Percentiles rank a stretch among this genome's conserved stretches.
Evolutionary conservation across 2,888 invertebrate genomes (phyloP).

Genomic region (Criorhina ranunculi): DNA sequence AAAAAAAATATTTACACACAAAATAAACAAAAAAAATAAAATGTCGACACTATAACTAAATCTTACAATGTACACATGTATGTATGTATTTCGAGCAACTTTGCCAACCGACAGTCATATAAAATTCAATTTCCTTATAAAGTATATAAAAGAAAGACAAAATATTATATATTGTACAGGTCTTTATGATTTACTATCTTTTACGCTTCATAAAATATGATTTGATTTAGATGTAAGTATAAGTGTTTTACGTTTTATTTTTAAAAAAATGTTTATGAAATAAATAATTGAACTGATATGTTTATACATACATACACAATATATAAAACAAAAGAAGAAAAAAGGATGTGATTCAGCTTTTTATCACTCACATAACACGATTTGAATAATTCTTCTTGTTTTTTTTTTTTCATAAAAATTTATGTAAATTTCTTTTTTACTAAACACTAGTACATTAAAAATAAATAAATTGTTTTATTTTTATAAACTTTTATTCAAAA

Average conservation of each 20-base stretch:
- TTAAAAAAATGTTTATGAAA: constrained; percentile 71
- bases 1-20: constrained; percentile 65
- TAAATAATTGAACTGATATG: constrained; percentile 77
- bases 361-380: constrained; percentile 59
- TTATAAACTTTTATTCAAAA: constrained; percentile 49
- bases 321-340: constrained; percentile 17
- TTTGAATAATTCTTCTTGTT: constrained; percentile 42
- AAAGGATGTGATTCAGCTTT: constrained; percentile 59
- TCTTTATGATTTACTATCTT: constrained; percentile 66
- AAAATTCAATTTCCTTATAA: constrained; percentile 48
- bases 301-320: constrained; percentile 66
- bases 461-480: constrained; percentile 47
- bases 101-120: constrained; percentile 59
- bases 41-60: constrained; percentile 66
- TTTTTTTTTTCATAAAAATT: constrained; percentile 39
- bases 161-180: constrained; percentile 49
- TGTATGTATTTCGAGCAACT: constrained; percentile 63
- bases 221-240: constrained; percentile 11
- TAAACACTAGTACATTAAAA: constrained; percentile 65
- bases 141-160: constrained; percentile 3
- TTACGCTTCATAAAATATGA: constrained; percentile 61
- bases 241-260: constrained; percentile 39
- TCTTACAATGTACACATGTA: too few relatives aligned
- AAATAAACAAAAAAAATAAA: constrained; percentile 20
- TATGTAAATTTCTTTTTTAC: constrained; percentile 58